Percentiles rank a stretch among this genome's conserved stretches.
These are phyloP conservation scores for Gnathonemus longibarbis DNA, from an alignment of 2,113 vertebrate species.

Conservation along the genomic window DNA sequence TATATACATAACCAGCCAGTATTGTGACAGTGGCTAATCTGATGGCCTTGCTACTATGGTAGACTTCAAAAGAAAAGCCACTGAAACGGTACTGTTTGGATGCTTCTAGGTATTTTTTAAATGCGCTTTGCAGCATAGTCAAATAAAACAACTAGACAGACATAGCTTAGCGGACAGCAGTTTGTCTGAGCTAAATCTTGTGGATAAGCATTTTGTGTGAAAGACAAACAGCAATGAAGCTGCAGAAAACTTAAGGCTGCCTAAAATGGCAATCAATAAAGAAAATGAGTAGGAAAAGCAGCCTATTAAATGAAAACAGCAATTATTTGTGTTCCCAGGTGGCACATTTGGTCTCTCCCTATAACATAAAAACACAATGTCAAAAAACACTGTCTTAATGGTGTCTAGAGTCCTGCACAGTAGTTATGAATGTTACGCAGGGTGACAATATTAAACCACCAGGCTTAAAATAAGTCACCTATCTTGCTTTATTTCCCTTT, in stretches of 20 bases:
- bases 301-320: conserved; percentile 15
- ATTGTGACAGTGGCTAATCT: conserved; percentile 47
- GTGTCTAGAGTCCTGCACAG: background rate
- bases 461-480: background rate
- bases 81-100: background rate
- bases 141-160: background rate
- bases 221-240: conserved; percentile 6
- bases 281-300: conserved; percentile 5
- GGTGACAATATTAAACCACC: background rate
- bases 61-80: background rate
- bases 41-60: conserved; percentile 32
- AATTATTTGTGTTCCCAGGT: conserved; percentile 9
- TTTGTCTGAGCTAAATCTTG: background rate
- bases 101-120: background rate
- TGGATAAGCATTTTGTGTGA: background rate
- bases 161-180: background rate
- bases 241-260: background rate
- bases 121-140: background rate
- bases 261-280: conserved; percentile 19
- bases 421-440: background rate
- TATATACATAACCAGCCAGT: conserved; percentile 52
- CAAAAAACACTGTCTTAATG: conserved; percentile 6
- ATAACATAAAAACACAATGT: conserved; percentile 17
- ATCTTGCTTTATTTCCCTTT: background rate
- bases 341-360: background rate